These are phyloP conservation scores for Microcebus lehilahytsara DNA, from an alignment of 2,113 vertebrate species.

Conservation along the genomic window DNA sequence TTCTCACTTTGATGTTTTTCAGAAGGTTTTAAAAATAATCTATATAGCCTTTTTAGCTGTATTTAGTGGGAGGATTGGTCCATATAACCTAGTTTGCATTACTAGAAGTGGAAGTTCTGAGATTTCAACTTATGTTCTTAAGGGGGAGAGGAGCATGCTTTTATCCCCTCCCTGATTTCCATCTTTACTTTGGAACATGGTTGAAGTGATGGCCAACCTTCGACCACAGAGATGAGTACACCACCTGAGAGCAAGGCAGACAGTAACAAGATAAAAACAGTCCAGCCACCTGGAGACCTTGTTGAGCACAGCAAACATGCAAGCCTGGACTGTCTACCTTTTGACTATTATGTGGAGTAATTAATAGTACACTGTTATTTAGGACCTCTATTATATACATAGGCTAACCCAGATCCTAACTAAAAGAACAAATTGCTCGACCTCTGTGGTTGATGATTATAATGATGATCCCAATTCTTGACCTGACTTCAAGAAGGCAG, in stretches of 20 bases:
- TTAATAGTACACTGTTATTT: neutral
- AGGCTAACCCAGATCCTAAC: neutral
- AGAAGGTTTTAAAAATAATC: neutral
- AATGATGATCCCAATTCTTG: neutral
- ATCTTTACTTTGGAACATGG: neutral
- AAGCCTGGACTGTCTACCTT: neutral
- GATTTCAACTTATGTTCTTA: neutral
- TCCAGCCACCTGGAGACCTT: neutral
- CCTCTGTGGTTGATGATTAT: neutral
- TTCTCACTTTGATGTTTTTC: neutral
- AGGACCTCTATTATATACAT: neutral
- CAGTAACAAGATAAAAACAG: neutral
- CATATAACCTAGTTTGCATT: neutral
- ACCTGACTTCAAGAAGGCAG: neutral
- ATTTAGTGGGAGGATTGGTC: neutral
- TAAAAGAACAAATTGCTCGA: neutral
- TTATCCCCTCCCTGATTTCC: neutral
- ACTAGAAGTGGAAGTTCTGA: neutral
- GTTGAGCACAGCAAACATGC: neutral
- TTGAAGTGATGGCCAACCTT: neutral
- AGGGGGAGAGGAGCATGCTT: neutral
- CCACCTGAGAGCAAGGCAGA: neutral
- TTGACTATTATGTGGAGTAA: neutral
- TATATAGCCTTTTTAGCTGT: neutral
- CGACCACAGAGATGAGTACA: neutral